phyloP scores from a whole-genome alignment of 2,113 vertebrate species.

The Pungitius pungitius region DNA sequence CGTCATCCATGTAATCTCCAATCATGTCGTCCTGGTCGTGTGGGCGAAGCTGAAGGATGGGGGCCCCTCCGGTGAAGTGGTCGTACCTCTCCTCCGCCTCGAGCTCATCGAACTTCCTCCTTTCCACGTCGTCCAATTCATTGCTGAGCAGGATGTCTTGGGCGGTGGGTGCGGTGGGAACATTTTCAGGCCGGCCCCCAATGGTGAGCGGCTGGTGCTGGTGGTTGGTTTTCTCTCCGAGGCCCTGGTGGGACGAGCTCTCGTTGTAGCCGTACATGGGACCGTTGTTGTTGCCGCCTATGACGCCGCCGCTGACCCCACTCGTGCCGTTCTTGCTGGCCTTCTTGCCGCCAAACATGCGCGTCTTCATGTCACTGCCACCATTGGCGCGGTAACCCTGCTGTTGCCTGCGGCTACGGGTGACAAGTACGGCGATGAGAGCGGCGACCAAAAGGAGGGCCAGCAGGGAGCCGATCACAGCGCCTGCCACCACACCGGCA shows the following conservation, averaged over 20 bases:
- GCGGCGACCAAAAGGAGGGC: slow-evolving; percentile 84
- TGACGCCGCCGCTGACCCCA: slow-evolving; percentile 53
- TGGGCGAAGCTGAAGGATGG: slow-evolving; percentile 79
- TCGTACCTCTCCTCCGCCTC: slow-evolving; percentile 84
- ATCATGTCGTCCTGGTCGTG: slow-evolving; percentile 66
- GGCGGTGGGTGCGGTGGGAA: slow-evolving; percentile 72
- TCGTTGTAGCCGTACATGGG: slow-evolving; percentile 80
- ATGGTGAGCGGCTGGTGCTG: slow-evolving; percentile 67
- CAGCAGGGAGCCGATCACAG: slow-evolving; percentile 86
- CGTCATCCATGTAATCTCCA: slow-evolving; percentile 83
- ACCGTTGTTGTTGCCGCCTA: slow-evolving; percentile 78
- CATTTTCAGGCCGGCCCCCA: slow-evolving; percentile 60
- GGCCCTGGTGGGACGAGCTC: slow-evolving; percentile 68
- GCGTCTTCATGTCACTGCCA: slow-evolving; percentile 82
- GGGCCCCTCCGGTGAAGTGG: slow-evolving; percentile 77
- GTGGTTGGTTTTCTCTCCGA: slow-evolving; percentile 79
- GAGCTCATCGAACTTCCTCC: slow-evolving; percentile 83
- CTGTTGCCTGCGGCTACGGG: slow-evolving; percentile 80
- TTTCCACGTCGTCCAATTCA: slow-evolving; percentile 79
- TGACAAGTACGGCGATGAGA: slow-evolving; percentile 80
- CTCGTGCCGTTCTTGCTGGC: slow-evolving; percentile 80
- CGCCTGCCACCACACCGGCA: slow-evolving; percentile 84
- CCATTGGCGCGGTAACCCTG: slow-evolving; percentile 77
- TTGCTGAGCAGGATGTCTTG: slow-evolving; percentile 81
- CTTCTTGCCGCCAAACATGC: slow-evolving; percentile 84